Base-by-base conservation (phyloP, 1,140 invertebrate genomes). In the Drosophila littoralis region DNA sequence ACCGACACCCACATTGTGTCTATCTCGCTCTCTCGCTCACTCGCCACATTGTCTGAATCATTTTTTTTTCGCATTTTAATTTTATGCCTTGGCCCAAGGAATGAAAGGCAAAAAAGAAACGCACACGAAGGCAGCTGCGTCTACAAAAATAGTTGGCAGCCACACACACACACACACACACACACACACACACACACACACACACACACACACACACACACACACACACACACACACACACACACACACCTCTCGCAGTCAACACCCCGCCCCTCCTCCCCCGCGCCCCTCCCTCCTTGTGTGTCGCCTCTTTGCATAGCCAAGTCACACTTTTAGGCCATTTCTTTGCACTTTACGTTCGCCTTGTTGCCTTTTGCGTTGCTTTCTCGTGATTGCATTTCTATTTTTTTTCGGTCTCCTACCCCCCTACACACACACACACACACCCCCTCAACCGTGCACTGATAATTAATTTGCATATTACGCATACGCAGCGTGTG, bases 321-420 rank as follows among this genome's bases (percentile, higher is more conserved):
- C 64, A 67, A 79, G 75, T 82, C 79, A 73, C 79, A 88, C 83
- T 88, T 86, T 83, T 86, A 71, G 83, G 83, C 86, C 83, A 86
- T 82, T 88, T 79, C 79, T 79, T 88, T 86, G 71, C 77, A 76
- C 81, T 84, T 83, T 78, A 40, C 48, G 13, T 73, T 67, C 52
- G 58, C 58, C 38, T 58, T 57, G 32, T 63, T 65, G 58, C 54
- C 67, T 46, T 46, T 58, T 46, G n/a, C 50, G 58, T 45, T 59
- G 67, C 67, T 71, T 75, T 71, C 48, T 52, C 68, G 42, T 71
- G 67, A 70, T 75, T 70, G 72, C 79, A 82, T 79, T 82, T 81
- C 45, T 75, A 65, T 71, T 76, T 63, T 46, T 40, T 42, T 67
- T 5, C 22, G 61, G 54, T 6, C 35, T 38, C 10, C 35, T 32